Evolutionary conservation across 2,888 invertebrate genomes (phyloP).

Genomic region (Isoperla grammatica): DNA sequence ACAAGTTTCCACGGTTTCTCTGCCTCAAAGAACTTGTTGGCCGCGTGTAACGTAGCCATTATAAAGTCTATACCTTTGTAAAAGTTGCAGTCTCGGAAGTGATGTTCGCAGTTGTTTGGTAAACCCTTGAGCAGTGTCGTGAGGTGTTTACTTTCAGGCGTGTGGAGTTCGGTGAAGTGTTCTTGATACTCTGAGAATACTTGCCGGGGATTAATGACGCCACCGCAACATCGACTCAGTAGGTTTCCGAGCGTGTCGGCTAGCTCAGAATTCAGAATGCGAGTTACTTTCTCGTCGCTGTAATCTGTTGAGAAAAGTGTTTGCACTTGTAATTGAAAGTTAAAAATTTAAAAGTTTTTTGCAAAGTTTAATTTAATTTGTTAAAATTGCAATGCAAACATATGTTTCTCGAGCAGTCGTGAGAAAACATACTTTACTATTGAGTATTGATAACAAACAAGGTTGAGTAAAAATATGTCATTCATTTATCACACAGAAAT

Average conservation of each 20-base stretch:
- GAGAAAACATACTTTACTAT: no score
- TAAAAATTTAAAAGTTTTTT: no score
- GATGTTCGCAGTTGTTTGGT: slow-evolving; percentile 51
- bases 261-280: slow-evolving; percentile 79
- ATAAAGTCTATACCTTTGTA: slow-evolving; percentile 76
- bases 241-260: slow-evolving; percentile 92
- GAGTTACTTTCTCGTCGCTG: slow-evolving; percentile 65
- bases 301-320: slow-evolving; percentile 65
- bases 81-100: slow-evolving; percentile 72
- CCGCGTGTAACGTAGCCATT: slow-evolving; percentile 65
- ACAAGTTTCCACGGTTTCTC: slow-evolving; percentile 84
- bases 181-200: slow-evolving; percentile 58
- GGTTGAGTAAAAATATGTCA: no score
- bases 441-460: no score
- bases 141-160: slow-evolving; percentile 45
- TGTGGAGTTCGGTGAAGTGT: slow-evolving; percentile 45
- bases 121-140: slow-evolving; percentile 52
- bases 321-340: no score
- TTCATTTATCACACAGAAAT: no score
- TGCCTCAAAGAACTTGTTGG: slow-evolving; percentile 82
- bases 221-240: slow-evolving; percentile 70
- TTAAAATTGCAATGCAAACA: no score
- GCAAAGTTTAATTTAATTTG: no score
- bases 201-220: slow-evolving; percentile 70
- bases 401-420: no score